phyloP scores from a whole-genome alignment of 1,140 invertebrate species.

The Aethina tumida region DNA sequence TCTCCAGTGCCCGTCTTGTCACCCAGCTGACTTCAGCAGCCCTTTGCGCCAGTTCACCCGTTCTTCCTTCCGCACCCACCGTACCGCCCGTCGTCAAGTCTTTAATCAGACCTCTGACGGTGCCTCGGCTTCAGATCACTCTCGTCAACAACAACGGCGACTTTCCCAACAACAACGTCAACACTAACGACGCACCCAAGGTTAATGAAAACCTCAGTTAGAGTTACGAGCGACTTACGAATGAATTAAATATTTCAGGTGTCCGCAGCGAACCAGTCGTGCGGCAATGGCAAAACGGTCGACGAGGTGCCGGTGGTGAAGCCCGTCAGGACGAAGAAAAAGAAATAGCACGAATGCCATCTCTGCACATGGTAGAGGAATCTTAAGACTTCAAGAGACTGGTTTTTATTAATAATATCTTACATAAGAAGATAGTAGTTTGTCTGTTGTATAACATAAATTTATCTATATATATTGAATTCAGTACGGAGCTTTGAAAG shows the following conservation, averaged over 20 bases:
- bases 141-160: slow-evolving; percentile 31
- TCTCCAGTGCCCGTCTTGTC: slow-evolving; percentile 40
- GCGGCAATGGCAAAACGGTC: slow-evolving; percentile 8
- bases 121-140: slow-evolving; percentile 46
- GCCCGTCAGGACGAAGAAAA: slow-evolving; percentile 29
- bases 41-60: slow-evolving; percentile 50
- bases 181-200: slow-evolving; percentile 1
- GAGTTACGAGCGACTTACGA: too few species aligned
- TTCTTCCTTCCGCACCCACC: slow-evolving; percentile 40
- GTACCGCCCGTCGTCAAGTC: slow-evolving; percentile 46
- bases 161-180: slow-evolving; percentile 19
- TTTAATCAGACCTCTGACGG: slow-evolving; percentile 45
- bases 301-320: slow-evolving; percentile 35
- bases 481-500: too few species aligned
- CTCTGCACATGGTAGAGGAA: slow-evolving; percentile 19
- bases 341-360: slow-evolving; percentile 26
- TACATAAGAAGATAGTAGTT: too few species aligned
- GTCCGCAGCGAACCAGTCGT: slow-evolving; percentile 2
- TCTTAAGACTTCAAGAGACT: too few species aligned
- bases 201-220: too few species aligned
- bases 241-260: too few species aligned
- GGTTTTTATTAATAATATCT: too few species aligned
- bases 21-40: slow-evolving; percentile 51
- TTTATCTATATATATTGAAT: too few species aligned
- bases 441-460: too few species aligned